These are phyloP conservation scores for Dipodomys merriami DNA, from an alignment of 2,113 vertebrate species.

Conservation along the genomic window DNA sequence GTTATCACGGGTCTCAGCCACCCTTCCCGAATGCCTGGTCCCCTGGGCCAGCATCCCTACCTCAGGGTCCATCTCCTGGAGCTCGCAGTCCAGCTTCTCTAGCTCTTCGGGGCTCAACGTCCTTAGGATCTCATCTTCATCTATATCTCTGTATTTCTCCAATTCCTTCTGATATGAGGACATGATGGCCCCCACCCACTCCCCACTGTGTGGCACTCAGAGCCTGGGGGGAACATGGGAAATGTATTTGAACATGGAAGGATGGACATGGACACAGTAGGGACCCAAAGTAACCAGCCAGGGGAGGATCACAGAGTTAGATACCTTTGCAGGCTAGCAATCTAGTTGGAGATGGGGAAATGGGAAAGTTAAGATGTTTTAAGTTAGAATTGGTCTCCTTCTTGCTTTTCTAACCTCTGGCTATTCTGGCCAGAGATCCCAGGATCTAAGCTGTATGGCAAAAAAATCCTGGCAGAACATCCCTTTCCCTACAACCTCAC, in stretches of 20 bases:
- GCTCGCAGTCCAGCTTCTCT: slow-evolving; percentile 92
- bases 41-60: slow-evolving; percentile 79
- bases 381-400: background rate
- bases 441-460: background rate
- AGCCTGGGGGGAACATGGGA: slow-evolving; percentile 45
- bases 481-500: background rate
- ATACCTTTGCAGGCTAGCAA: background rate
- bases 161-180: slow-evolving; percentile 86
- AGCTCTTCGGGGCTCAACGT: slow-evolving; percentile 93
- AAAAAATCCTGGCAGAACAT: slow-evolving; percentile 8
- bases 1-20: background rate
- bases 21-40: background rate
- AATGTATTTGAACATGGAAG: slow-evolving; percentile 25
- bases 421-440: background rate
- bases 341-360: background rate
- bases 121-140: slow-evolving; percentile 95
- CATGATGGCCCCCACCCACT: slow-evolving; percentile 77
- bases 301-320: background rate
- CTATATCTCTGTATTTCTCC: slow-evolving; percentile 95
- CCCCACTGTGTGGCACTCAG: slow-evolving; percentile 53
- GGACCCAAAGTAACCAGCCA: background rate
- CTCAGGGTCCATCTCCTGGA: slow-evolving; percentile 98
- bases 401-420: background rate
- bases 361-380: background rate
- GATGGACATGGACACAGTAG: background rate